Percentiles rank a stretch among this genome's conserved stretches.
phyloP scores from a whole-genome alignment of 2,888 invertebrate species.

The Ophraella communa region DNA sequence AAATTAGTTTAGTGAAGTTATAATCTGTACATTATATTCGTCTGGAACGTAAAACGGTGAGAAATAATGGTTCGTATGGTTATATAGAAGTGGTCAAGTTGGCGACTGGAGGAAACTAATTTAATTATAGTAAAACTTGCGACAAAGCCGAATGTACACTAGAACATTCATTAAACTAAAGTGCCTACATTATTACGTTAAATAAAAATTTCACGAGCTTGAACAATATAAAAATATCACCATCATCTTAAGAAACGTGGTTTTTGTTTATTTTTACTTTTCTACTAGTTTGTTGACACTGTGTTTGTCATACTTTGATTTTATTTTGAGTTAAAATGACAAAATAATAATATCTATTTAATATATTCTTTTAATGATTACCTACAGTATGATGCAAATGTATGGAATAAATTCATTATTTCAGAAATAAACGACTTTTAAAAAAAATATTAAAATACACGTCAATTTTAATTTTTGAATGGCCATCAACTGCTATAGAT shows the following conservation, averaged over 20 bases:
- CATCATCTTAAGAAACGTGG: conserved; percentile 1
- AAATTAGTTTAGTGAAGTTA: conserved; percentile 43
- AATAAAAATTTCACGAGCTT: conserved; percentile 18
- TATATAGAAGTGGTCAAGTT: conserved; percentile 33
- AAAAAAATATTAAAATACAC: no score
- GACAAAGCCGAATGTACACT: conserved; percentile 23
- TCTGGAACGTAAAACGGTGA: conserved; percentile 37
- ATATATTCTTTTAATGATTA: no score
- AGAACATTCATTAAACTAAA: conserved; percentile 31
- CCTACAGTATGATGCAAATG: no score
- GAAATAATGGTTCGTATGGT: conserved; percentile 27
- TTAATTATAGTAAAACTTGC: conserved; percentile 33
- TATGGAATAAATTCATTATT: no score
- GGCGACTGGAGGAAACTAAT: conserved; percentile 32
- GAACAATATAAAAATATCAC: conserved; percentile 17
- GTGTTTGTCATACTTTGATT: no score
- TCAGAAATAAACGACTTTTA: no score
- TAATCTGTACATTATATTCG: conserved; percentile 43
- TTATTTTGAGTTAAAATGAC: no score
- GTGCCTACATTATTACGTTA: conserved; percentile 22
- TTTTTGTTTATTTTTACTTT: no score
- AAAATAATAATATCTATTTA: no score
- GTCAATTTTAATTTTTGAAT: no score
- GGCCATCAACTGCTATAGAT: no score
- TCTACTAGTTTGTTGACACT: no score